These are phyloP conservation scores for Artemia sinica DNA, from an alignment of 2,888 invertebrate species.

Conservation along the genomic window DNA sequence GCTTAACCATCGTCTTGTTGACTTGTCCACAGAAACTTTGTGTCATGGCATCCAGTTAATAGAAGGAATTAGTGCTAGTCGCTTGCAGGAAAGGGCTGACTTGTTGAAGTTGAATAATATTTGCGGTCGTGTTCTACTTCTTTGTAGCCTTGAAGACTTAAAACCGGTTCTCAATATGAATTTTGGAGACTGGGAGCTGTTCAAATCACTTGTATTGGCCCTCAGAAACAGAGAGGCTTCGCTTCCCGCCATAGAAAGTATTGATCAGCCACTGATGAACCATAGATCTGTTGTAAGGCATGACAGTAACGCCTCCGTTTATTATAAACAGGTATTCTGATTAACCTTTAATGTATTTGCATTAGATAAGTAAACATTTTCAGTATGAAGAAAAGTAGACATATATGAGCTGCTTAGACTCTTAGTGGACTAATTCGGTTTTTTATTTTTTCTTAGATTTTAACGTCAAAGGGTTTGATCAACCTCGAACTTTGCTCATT, in stretches of 20 bases:
- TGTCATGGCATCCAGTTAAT: slow-evolving; percentile 53
- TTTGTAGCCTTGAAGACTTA: slow-evolving; percentile 70
- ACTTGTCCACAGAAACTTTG: slow-evolving; percentile 49
- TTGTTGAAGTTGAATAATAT: slow-evolving; percentile 62
- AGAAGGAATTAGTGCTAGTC: slow-evolving; percentile 45
- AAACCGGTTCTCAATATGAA: slow-evolving; percentile 66
- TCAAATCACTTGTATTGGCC: slow-evolving; percentile 57
- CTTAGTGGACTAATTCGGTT: no score
- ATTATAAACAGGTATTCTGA: not conserved
- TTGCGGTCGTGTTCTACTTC: slow-evolving; percentile 65
- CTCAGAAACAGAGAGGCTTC: slow-evolving; percentile 59
- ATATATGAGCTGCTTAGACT: no score
- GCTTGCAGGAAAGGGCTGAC: slow-evolving; percentile 39
- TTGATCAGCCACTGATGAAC: not conserved
- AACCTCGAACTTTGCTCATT: no score
- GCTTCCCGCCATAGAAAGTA: not conserved
- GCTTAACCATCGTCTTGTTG: slow-evolving; percentile 47
- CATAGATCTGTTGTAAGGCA: not conserved
- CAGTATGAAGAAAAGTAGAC: no score
- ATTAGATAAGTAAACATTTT: no score
- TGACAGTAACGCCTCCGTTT: not conserved
- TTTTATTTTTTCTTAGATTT: no score
- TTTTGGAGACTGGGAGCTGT: slow-evolving; percentile 94
- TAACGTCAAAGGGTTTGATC: no score
- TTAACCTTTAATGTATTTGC: no score